A percentile compares a stretch with the other conserved stretches of the same genome.
phyloP scores from a whole-genome alignment of 2,888 invertebrate species.

The Eremobia ochroleuca region DNA sequence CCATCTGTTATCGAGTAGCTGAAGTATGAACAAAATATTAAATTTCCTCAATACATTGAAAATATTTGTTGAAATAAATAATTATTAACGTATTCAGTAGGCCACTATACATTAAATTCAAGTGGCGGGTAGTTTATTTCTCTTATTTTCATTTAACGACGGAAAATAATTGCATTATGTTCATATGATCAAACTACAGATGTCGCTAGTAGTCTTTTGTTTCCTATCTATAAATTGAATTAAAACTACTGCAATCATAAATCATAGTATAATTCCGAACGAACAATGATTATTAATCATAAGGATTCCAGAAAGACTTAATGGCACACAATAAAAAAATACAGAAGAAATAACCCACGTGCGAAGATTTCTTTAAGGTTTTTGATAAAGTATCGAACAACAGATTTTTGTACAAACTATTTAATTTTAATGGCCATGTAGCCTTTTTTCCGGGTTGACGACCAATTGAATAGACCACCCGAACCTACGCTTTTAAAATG shows the following conservation, averaged over 20 bases:
- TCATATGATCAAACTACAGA: slow-evolving; percentile 16
- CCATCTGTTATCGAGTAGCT: slow-evolving; percentile 59
- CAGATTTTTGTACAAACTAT: not conserved
- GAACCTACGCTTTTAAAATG: not conserved
- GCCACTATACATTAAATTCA: too few species aligned
- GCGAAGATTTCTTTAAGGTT: not conserved
- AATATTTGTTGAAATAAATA: not conserved
- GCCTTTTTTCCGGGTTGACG: not conserved
- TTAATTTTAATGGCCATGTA: not conserved
- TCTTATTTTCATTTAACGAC: not conserved
- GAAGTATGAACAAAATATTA: slow-evolving; percentile 1
- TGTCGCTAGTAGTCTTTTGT: slow-evolving; percentile 29
- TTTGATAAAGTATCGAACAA: not conserved
- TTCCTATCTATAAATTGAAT: not conserved
- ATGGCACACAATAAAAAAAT: not conserved
- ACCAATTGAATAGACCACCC: not conserved
- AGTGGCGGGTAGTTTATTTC: not conserved
- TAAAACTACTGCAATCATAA: not conserved
- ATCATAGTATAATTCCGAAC: not conserved
- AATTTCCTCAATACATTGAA: too few species aligned
- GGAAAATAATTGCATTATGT: not conserved
- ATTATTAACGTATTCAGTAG: not conserved
- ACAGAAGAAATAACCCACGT: not conserved
- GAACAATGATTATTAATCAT: not conserved
- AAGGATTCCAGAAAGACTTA: not conserved